Percentiles rank a stretch among this genome's conserved stretches.
Conservation (phyloP, 2,113 vertebrate species). For the Hydrolagus affinis region DNA sequence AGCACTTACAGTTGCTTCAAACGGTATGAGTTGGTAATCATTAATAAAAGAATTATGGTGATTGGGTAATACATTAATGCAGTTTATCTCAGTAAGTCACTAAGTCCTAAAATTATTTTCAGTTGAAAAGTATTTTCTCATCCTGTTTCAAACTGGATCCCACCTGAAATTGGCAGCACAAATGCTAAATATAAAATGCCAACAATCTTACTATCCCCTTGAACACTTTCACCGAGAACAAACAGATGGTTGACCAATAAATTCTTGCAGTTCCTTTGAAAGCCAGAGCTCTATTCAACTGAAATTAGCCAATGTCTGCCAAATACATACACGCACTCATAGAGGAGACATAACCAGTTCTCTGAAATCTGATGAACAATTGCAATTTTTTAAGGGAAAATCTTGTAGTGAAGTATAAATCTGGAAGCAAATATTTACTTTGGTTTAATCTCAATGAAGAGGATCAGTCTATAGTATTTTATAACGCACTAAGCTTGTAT, state of each 20-base stretch:
- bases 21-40: too few species aligned
- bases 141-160: conserved; percentile 6
- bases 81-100: too few species aligned
- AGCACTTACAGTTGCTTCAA: too few species aligned
- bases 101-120: too few species aligned
- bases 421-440: not conserved
- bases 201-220: not conserved
- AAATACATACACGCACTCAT: not conserved
- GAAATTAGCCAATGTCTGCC: too few species aligned
- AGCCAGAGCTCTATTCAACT: not conserved
- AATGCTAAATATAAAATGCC: not conserved
- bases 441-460: too few species aligned
- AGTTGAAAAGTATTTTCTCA: not conserved
- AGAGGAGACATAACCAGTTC: not conserved
- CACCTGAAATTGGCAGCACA: not conserved
- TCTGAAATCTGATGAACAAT: not conserved
- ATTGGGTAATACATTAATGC: too few species aligned
- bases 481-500: too few species aligned
- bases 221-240: not conserved
- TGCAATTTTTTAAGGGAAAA: too few species aligned
- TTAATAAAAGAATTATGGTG: too few species aligned
- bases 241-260: not conserved
- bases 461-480: too few species aligned
- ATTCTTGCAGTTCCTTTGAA: not conserved
- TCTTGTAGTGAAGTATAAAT: not conserved